Base-by-base conservation (phyloP, 1,140 invertebrate species). In the Philopotamus ludificatus region DNA sequence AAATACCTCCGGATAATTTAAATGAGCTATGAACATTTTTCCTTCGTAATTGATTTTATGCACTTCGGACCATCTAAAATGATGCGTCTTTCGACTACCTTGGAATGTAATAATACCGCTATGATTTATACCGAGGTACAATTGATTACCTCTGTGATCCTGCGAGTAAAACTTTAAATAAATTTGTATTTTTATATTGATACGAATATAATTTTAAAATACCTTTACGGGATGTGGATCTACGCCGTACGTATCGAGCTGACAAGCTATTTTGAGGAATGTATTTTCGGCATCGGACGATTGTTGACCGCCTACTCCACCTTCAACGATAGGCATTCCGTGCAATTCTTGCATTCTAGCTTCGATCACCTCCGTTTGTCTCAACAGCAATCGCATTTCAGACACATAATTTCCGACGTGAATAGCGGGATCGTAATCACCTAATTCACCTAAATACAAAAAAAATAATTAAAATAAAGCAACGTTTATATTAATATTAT, bases 141-240 rank as follows among this genome's bases (percentile, higher is more conserved):
- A 79, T 74, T 95, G 93, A 69, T 89, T 90, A 9, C 91, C 88
- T 78, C 91, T 86, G 74, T 93, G 91, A 79, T 97, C 94, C 92
- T 95, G 3, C 9, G 44, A 47, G 28, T 10, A 57, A 42, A 16
- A 57, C 18, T 57, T n/a, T 23, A 45, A 25, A 1, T n/a, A 64
- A n/a, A 44, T 47, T 57, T 57, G 26, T 1, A 39, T 39, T n/a
- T 42, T 45, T 3, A 42, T 16, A 42, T 16, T 15, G 10, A 58
- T 47, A 28, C 2, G 20, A 57, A 44, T 21, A 42, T 10, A 28
- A 41, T 39, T 1, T 25, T 23, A 44, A 22, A 23, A 15, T 16
- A 95, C 94, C 85, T 98, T 98, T n/a, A 98, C 95, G 54, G 93
- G 91, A 84, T 98, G 94, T 1, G 96, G 97, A 82, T 99, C 96